Base-by-base conservation (phyloP, 1,140 invertebrate genomes). In the Melipona quadrifasciata region DNA sequence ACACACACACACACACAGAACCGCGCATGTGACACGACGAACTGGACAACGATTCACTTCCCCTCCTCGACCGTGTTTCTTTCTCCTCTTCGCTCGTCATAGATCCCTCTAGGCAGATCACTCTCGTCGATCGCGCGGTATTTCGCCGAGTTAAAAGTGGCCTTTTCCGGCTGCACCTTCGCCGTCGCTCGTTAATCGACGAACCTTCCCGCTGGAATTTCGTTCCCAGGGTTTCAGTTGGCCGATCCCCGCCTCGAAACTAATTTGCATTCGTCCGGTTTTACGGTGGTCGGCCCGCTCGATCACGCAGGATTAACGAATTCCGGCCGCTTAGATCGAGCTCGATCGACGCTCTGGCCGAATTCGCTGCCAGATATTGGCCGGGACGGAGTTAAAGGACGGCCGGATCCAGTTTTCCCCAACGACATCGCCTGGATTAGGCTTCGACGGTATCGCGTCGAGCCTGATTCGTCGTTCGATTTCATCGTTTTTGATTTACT, bases 111-210 rank as follows among this genome's bases (percentile, higher is more conserved):
- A 61, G 70, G 71, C 67, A 73, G 88, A 89, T 75, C 71, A 51
- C 75, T 80, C 11, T 24, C 47, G 39, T 55, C 76, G 83, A 88
- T 89, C 75, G 82, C 64, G 65, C 88, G 21, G 87, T 65, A 86
- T 86, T 73, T 67, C 76, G 83, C 47, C 68, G 87, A 89, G 88
- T 88, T 86, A 86, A 89, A 89, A 88, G 75, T 76, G 70, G 64
- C 55, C 58, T 61, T 77, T 55, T 24, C 34, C 34, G 19, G 24
- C 68, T 34, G 24, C 70, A 16, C n/a, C 24, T 57, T 24, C 5
- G n/a, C 17, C 39, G 12, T 17, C 21, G 0, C 55, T 39, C 31
- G 79, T 82, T 86, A 57, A 53, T 77, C 83, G 76, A 76, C 72
- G n/a, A 86, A 88, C 83, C 72, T 61, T 65, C 51, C 39, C 47